phyloP scores from a whole-genome alignment of 2,797 vertebrate species.

The Myotis findleyi region DNA sequence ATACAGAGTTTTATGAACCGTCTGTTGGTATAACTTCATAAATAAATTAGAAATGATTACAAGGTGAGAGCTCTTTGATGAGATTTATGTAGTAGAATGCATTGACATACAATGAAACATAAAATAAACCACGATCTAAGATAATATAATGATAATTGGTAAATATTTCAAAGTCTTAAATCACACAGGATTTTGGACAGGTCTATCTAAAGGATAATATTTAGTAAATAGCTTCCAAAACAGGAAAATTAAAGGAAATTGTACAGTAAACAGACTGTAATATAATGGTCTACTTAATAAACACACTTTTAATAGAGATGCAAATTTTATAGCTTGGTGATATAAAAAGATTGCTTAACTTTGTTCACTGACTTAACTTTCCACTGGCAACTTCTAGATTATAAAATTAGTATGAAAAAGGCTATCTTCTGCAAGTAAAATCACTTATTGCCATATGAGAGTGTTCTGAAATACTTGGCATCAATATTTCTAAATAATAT shows the following conservation, averaged over 20 bases:
- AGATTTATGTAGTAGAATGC: background rate
- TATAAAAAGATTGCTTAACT: background rate
- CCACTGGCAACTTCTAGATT: background rate
- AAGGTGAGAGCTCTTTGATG: background rate
- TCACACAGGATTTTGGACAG: background rate
- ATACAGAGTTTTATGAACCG: background rate
- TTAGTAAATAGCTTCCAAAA: constrained; percentile 6
- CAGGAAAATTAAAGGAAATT: background rate
- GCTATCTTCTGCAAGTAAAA: background rate
- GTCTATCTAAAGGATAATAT: background rate
- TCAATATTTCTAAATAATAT: constrained; percentile 14
- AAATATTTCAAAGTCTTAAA: background rate
- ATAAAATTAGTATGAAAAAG: background rate
- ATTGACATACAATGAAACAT: background rate
- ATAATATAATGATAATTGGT: background rate
- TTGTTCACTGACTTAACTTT: background rate
- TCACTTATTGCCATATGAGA: background rate
- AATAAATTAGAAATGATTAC: background rate
- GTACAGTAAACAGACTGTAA: background rate
- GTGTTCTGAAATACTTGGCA: background rate
- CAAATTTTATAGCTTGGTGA: background rate
- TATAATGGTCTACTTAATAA: background rate
- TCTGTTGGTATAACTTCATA: background rate
- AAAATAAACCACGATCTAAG: background rate
- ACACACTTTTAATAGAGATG: background rate